These are phyloP conservation scores for Trachelus troglodyta DNA, from an alignment of 2,888 invertebrate species.

Conservation along the genomic window DNA sequence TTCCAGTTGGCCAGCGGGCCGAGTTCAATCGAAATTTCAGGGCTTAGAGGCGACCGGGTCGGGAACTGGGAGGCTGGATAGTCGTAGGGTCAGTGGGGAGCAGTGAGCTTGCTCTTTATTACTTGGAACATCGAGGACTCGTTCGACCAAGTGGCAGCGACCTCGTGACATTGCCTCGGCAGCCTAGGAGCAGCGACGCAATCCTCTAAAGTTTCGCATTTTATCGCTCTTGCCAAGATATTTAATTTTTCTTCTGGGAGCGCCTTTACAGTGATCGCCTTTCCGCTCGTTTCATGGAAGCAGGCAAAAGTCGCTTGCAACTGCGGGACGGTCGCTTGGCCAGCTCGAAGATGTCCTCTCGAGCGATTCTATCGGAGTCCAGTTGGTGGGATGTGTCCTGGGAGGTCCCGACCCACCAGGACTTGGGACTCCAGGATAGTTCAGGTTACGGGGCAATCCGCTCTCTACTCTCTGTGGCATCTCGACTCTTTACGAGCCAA, in stretches of 20 bases:
- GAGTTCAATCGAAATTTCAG: constrained; percentile 22
- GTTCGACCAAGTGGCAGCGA: neutral
- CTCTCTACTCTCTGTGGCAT: neutral
- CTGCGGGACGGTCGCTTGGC: neutral
- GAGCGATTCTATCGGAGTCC: neutral
- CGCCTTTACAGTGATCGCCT: constrained; percentile 44
- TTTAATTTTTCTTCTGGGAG: constrained; percentile 56
- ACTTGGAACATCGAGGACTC: constrained; percentile 18
- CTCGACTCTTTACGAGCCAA: constrained; percentile 4
- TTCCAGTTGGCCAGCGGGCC: constrained; percentile 18
- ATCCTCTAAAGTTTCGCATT: constrained; percentile 51
- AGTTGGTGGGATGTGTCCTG: neutral
- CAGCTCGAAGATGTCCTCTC: neutral
- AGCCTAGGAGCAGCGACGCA: constrained; percentile 9
- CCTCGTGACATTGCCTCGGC: neutral
- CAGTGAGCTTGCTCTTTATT: constrained; percentile 45
- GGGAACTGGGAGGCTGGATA: neutral
- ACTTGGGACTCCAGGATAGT: neutral
- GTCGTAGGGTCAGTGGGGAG: constrained; percentile 35
- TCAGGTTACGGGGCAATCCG: neutral
- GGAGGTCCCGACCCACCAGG: neutral
- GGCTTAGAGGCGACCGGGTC: constrained; percentile 9
- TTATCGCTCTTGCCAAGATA: constrained; percentile 55
- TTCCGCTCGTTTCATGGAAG: constrained; percentile 28
- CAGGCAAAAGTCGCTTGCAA: neutral